A percentile compares a stretch with the other conserved stretches of the same genome.
phyloP scores from a whole-genome alignment of 23 tunicate species.

The Botrylloides violaceus region DNA sequence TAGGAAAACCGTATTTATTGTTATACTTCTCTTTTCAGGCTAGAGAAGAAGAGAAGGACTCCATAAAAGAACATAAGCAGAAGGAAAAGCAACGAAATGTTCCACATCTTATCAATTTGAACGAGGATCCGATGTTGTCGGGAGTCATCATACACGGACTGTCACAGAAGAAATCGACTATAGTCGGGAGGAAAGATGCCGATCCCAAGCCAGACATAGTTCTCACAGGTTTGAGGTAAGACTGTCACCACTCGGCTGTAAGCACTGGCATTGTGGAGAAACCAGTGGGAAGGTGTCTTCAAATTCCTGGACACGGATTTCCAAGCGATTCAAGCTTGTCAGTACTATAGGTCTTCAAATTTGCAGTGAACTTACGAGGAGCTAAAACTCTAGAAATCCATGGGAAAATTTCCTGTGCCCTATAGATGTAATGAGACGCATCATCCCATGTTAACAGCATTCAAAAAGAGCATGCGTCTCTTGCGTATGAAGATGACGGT shows the following conservation, averaged over 20 bases:
- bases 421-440: not conserved
- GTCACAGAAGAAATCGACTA: slow-evolving; percentile 47
- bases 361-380: too few species aligned
- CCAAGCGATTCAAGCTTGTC: too few species aligned
- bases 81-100: slow-evolving; percentile 23
- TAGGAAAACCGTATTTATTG: too few species aligned
- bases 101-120: slow-evolving; percentile 79
- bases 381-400: too few species aligned
- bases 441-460: slow-evolving; percentile 35
- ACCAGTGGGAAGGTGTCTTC: too few species aligned
- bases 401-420: too few species aligned
- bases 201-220: slow-evolving; percentile 69
- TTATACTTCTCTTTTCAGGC: slow-evolving; percentile 16
- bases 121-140: slow-evolving; percentile 96
- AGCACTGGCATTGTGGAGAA: too few species aligned
- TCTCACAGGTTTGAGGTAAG: slow-evolving; percentile 81
- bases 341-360: too few species aligned
- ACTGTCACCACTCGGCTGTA: not conserved
- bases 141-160: slow-evolving; percentile 76
- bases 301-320: too few species aligned
- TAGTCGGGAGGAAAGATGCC: slow-evolving; percentile 96
- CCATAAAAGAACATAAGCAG: slow-evolving; percentile 18
- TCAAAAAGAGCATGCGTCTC: slow-evolving; percentile 76
- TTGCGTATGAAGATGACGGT: slow-evolving; percentile 61
- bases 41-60: slow-evolving; percentile 56